A percentile compares a stretch with the other conserved stretches of the same genome.
Evolutionary conservation across 2,888 invertebrate species (phyloP).

Genomic region (Malthinus flaveolus): DNA sequence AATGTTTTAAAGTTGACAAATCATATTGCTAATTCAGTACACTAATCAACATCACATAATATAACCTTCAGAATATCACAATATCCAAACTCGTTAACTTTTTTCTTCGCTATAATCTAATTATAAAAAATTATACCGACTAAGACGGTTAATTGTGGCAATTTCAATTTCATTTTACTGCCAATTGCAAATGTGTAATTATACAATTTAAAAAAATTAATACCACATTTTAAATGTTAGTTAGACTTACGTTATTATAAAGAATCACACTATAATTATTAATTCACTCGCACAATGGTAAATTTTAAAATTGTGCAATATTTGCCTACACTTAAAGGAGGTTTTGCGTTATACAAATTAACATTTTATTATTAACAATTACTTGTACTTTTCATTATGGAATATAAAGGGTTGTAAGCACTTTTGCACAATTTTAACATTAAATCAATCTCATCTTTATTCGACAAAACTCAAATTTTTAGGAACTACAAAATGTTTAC

Average conservation of each 20-base stretch:
- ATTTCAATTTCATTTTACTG: conserved; percentile 6
- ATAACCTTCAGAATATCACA: conserved; percentile 13
- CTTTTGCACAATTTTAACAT: conserved; percentile 26
- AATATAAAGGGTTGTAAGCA: conserved; percentile 11
- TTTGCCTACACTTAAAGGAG: conserved; percentile 4
- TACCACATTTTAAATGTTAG: conserved; percentile 44
- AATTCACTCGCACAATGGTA: conserved; percentile 6
- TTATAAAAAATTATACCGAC: conserved; percentile 16
- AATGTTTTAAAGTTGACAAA: too few species aligned
- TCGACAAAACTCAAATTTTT: conserved; percentile 31
- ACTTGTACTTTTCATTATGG: conserved; percentile 28
- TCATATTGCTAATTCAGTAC: too few species aligned
- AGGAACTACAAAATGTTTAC: conserved; percentile 39
- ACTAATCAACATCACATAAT: too few species aligned
- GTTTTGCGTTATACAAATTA: conserved; percentile 2
- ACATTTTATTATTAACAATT: conserved; percentile 12
- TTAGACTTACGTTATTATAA: conserved; percentile 44
- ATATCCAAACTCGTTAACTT: conserved; percentile 8
- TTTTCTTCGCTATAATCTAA: conserved; percentile 9
- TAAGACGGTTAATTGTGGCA: conserved; percentile 7
- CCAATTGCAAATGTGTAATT: conserved; percentile 4
- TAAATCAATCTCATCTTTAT: conserved; percentile 27
- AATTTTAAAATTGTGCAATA: conserved; percentile 28
- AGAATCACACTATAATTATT: conserved; percentile 13
- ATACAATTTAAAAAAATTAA: conserved; percentile 33